These are phyloP conservation scores for Cranoglanis bouderius DNA, from an alignment of 2,113 vertebrate species.

Conservation along the genomic window DNA sequence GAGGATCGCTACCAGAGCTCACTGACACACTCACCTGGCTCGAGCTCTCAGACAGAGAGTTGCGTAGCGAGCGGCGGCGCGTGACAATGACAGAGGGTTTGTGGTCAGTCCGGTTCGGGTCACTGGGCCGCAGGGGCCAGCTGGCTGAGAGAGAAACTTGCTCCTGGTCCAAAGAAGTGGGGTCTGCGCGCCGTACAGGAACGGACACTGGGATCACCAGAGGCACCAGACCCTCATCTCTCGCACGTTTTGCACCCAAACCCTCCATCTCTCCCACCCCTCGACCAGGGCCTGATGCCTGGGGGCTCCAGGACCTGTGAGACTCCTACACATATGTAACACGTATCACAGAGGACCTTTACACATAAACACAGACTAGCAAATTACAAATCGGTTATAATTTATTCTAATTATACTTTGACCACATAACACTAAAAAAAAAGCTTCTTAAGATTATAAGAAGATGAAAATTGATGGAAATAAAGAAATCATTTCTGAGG, in stretches of 20 bases:
- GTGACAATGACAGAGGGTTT: slow-evolving; percentile 93
- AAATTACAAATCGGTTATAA: not conserved
- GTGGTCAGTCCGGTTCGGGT: slow-evolving; percentile 74
- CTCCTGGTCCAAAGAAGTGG: slow-evolving; percentile 70
- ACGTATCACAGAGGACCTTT: slow-evolving; percentile 20
- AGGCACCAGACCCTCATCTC: slow-evolving; percentile 86
- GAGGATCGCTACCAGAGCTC: not conserved
- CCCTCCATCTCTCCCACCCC: slow-evolving; percentile 50
- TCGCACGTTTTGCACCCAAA: slow-evolving; percentile 71
- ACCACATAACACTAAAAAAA: not conserved
- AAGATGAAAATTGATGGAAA: not conserved
- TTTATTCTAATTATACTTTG: not conserved
- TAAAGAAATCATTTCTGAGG: not conserved
- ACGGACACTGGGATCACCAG: slow-evolving; percentile 97
- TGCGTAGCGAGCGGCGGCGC: slow-evolving; percentile 85
- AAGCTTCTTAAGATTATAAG: not conserved
- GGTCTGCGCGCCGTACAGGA: slow-evolving; percentile 83
- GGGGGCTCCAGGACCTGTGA: slow-evolving; percentile 71
- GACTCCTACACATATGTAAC: slow-evolving; percentile 60
- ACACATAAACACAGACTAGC: not conserved
- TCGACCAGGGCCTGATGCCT: slow-evolving; percentile 42
- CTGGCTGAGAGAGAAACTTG: slow-evolving; percentile 66
- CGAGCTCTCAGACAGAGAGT: slow-evolving; percentile 76
- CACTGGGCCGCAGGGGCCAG: slow-evolving; percentile 72
- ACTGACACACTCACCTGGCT: slow-evolving; percentile 75